phyloP scores from a whole-genome alignment of 64 coral and sea anemone genomes.

The Pocillopora verrucosa region DNA sequence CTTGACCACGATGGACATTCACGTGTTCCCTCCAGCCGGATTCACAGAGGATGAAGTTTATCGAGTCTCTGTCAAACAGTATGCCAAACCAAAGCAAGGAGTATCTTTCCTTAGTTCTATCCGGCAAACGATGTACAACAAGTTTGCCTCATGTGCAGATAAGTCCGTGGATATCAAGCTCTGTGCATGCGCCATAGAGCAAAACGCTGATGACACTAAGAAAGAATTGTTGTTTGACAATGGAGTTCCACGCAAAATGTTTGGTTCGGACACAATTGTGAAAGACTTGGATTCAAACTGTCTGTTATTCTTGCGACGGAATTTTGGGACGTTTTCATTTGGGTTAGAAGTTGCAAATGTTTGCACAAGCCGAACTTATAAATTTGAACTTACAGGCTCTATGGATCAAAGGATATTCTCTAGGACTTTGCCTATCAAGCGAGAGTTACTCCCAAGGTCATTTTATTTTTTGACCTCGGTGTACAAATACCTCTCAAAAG shows the following conservation, averaged over 20 bases:
- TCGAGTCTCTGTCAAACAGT: conserved; percentile 26
- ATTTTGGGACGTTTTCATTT: background rate
- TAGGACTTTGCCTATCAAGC: background rate
- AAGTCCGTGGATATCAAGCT: conserved; percentile 30
- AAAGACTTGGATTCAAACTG: background rate
- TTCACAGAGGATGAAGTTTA: conserved; percentile 57
- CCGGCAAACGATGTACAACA: conserved; percentile 32
- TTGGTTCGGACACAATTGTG: conserved; percentile 10
- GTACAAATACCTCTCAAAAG: background rate
- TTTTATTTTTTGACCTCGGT: background rate
- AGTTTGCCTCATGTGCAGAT: conserved; percentile 46
- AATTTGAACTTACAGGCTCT: background rate
- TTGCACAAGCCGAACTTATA: background rate
- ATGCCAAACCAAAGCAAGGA: background rate
- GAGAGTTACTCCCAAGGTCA: background rate
- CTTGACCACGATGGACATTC: conserved; percentile 42
- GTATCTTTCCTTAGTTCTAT: background rate
- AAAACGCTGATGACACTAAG: background rate
- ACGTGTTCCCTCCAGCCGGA: conserved; percentile 15
- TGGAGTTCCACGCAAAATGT: background rate
- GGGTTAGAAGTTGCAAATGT: background rate
- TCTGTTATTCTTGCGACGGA: background rate
- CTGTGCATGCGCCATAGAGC: conserved; percentile 18
- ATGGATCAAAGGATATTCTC: background rate
- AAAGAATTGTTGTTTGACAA: background rate